Evolutionary conservation across 2,797 vertebrate species (phyloP).

Genomic region (Crocidura indochinensis): DNA sequence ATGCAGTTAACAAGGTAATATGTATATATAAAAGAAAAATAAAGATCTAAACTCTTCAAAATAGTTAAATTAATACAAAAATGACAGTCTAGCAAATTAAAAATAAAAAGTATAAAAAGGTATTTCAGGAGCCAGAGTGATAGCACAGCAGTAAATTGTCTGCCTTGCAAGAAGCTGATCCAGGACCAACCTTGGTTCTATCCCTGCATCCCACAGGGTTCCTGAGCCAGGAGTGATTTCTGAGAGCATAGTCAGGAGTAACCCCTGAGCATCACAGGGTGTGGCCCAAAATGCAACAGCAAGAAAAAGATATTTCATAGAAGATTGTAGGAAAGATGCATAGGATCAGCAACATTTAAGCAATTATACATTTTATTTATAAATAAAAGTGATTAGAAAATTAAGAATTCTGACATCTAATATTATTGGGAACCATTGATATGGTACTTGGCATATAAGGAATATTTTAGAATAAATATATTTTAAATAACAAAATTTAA

Average conservation of each 20-base stretch:
- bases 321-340: background rate
- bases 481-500: background rate
- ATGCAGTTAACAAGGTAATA: background rate
- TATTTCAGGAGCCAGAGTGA: background rate
- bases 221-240: too few species aligned
- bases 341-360: background rate
- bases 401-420: conserved; percentile 22
- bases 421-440: background rate
- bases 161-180: too few species aligned
- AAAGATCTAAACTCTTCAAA: conserved; percentile 15
- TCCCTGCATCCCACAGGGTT: too few species aligned
- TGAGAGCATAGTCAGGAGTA: too few species aligned
- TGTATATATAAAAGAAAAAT: background rate
- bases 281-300: too few species aligned
- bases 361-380: background rate
- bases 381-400: conserved; percentile 29
- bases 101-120: background rate
- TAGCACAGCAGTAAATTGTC: too few species aligned
- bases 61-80: background rate
- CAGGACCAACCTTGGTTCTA: too few species aligned
- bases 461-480: background rate
- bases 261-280: too few species aligned
- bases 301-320: background rate
- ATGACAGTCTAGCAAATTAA: background rate
- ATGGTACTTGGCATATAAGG: background rate